Percentiles rank a stretch among this genome's conserved stretches.
Evolutionary conservation across 2,797 vertebrate species (phyloP).

Genomic region (Enteromius thamalakanensis): DNA sequence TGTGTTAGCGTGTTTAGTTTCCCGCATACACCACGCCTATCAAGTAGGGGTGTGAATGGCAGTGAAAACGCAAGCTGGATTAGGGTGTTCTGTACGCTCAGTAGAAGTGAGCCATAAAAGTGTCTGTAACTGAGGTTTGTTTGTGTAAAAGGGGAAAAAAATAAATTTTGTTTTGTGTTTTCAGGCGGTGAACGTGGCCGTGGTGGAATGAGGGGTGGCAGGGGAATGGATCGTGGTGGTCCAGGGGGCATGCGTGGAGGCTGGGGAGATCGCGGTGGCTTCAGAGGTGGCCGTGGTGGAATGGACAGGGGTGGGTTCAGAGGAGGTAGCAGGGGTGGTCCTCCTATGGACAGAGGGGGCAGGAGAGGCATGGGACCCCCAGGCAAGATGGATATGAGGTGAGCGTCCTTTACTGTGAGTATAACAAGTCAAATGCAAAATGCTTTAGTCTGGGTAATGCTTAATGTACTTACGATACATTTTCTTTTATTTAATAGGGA

Average conservation of each 20-base stretch:
- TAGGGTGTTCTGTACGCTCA: too few species aligned
- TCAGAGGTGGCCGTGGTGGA: constrained; percentile 87
- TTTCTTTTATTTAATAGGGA: constrained; percentile 76
- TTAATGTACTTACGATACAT: background rate
- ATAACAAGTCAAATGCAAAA: background rate
- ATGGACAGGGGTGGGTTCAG: constrained; percentile 94
- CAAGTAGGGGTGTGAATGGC: too few species aligned
- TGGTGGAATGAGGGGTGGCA: constrained; percentile 87
- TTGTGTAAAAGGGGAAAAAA: background rate
- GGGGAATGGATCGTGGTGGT: constrained; percentile 87
- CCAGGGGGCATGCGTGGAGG: constrained; percentile 91
- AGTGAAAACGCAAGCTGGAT: too few species aligned
- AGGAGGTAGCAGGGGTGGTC: constrained; percentile 84
- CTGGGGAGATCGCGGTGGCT: constrained; percentile 89
- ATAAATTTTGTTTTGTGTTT: background rate
- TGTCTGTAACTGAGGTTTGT: background rate
- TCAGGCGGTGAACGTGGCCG: constrained; percentile 86
- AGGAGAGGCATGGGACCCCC: constrained; percentile 90
- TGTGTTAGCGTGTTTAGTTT: too few species aligned
- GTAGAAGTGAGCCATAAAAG: background rate
- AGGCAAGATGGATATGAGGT: constrained; percentile 97
- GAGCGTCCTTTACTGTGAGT: constrained; percentile 45
- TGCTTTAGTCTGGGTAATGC: background rate
- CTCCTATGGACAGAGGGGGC: constrained; percentile 88
- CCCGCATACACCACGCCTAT: too few species aligned